Evolutionary conservation across 2,888 invertebrate genomes (phyloP), one percentile per base, ranked within the genome.

Genomic region (Nomada ferruginata): DNA sequence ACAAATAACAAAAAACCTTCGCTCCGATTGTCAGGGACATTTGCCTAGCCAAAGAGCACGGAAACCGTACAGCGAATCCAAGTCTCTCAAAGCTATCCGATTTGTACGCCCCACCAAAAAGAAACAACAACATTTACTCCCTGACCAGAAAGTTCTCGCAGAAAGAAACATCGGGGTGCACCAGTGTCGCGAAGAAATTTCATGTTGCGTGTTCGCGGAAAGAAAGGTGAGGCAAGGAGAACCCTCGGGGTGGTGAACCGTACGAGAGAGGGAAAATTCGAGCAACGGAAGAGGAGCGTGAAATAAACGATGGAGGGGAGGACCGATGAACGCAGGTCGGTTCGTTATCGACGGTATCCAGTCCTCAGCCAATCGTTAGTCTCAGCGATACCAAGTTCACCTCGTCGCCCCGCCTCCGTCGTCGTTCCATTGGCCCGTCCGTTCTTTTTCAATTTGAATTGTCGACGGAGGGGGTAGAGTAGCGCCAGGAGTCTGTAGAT

Each of bases 311-410:
- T 60, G 59, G 60, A 42, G 60, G 57, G 29, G 63, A 53, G 60
- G 23, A 15, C 53, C 23, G 42, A 29, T 42, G 52, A 57, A 76
- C 76, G 84, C 72, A 50, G 68, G 79, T 68, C 65, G 69, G 73
- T 66, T 64, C 71, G 82, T 82, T 86, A 82, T 84, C 79, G 79
- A 84, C 86, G 74, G 75, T 72, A 55, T 72, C 79, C 66, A 44
- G 52, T 4, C n/a, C 1, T n/a, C 29, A 47, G 63, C 89, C 89
- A 89, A 89, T 87, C 79, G 53, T 11, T 36, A 5, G 0, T 11
- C 10, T 15, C 23, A 60, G 53, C 36, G 78, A 64, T 70, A 71
- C 74, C 64, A 66, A 52, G 29, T 44, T 52, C 29, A 55, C 36
- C 13, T 15, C 20, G 15, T 13, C 20, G 50, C 74, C 11, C 74